Base-by-base conservation (phyloP, 2,888 invertebrate genomes). In the Scrobipalpa atriplicella region DNA sequence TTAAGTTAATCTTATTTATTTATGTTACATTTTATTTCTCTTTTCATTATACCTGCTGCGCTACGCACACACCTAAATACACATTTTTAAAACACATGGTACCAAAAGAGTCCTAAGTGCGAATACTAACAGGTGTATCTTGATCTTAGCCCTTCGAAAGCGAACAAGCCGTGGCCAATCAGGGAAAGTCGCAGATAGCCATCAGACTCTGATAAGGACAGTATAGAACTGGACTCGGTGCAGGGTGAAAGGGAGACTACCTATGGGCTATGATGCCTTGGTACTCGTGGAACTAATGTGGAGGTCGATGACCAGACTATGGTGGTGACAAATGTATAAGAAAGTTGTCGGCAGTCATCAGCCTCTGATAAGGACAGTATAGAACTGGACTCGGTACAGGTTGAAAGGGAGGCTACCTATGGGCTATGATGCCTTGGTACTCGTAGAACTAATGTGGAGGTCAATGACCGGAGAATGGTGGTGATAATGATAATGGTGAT, bases 101-200 rank as follows among this genome's bases (percentile, higher is more conserved):
- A n/a, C 29, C 29, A 29, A 29, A 29, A 29, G 29, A 29, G 29
- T 29, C 5, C 29, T 29, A 29, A 29, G 29, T 47, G 47, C 5
- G 10, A 16, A 16, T 47, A n/a, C 47, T 6, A 7, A 19, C 43
- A 47, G 72, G 69, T 66, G 52, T 29, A 58, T 52, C 63, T 58
- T 47, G 47, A 63, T 56, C 54, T 39, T n/a, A 66, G 39, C 66
- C 61, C 69, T 66, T 71, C 72, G 73, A 77, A 74, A 77, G 73
- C 72, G 41, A 72, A 62, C 60, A 54, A 58, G 60, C 72, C 16
- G 61, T 58, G 52, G 66, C 65, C 70, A 68, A 72, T 72, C 72
- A 75, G 74, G 69, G 78, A 78, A 78, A 78, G 77, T 74, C 68
- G 75, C 67, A 64, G 72, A 71, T 73, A 29, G 70, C 71, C 71